Conservation (phyloP, 2,888 invertebrate species). For the Branchipolynoe longqiensis region DNA sequence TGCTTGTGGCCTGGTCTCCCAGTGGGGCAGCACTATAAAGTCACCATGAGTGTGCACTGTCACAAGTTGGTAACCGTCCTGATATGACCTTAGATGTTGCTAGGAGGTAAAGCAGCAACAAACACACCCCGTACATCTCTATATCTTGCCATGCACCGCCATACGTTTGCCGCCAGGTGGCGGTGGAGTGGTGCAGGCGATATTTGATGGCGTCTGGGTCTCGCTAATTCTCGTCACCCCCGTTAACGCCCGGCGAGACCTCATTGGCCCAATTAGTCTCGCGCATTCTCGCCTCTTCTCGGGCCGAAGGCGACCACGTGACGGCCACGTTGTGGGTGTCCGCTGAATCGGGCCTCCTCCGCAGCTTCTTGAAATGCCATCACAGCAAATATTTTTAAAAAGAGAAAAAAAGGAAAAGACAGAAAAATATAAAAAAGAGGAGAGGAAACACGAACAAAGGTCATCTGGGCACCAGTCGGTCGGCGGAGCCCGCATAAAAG, state of each 20-base stretch:
- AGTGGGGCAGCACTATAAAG: too few species aligned
- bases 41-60: too few species aligned
- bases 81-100: too few species aligned
- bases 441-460: background rate
- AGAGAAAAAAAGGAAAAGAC: conserved; percentile 15
- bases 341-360: background rate
- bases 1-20: too few species aligned
- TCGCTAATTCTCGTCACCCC: conserved; percentile 6
- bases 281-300: conserved; percentile 19
- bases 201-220: conserved; percentile 5
- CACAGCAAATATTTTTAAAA: background rate
- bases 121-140: too few species aligned
- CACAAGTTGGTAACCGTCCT: too few species aligned
- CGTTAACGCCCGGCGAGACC: background rate
- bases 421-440: too few species aligned
- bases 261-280: conserved; percentile 49
- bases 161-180: too few species aligned
- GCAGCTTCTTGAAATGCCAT: conserved; percentile 51
- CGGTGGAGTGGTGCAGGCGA: too few species aligned
- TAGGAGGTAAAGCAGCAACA: too few species aligned
- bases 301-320: conserved; percentile 13
- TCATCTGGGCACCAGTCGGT: background rate
- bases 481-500: background rate
- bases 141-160: too few species aligned
- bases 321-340: conserved; percentile 37